A percentile compares a stretch with the other conserved stretches of the same genome.
phyloP scores from a whole-genome alignment of 2,797 vertebrate species.

The Intellagama lesueurii region DNA sequence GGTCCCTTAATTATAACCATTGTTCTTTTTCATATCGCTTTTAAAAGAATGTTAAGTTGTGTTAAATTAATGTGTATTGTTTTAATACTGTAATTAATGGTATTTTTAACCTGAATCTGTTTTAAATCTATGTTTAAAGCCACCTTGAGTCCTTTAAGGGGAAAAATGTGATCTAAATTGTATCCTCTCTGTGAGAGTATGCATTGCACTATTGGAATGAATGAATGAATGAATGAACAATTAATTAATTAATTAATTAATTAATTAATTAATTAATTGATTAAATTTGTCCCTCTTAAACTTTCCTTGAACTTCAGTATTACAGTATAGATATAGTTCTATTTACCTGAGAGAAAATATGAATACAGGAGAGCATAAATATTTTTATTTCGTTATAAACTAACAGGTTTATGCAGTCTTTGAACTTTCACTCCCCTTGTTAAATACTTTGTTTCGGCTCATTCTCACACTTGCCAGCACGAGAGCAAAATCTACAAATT shows the following conservation, averaged over 20 bases:
- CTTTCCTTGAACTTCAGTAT: slow-evolving; percentile 53
- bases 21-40: too few relatives aligned
- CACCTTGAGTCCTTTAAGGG: too few relatives aligned
- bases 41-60: too few relatives aligned
- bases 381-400: slow-evolving; percentile 58
- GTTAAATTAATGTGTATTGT: too few relatives aligned
- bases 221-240: too few relatives aligned
- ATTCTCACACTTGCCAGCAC: slow-evolving; percentile 56
- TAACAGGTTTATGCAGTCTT: slow-evolving; percentile 56
- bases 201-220: too few relatives aligned
- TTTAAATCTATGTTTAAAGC: too few relatives aligned
- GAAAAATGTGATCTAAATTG: too few relatives aligned
- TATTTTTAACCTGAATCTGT: neutral
- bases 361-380: neutral
- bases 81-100: too few relatives aligned
- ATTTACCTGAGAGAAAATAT: slow-evolving; percentile 51
- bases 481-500: slow-evolving; percentile 58
- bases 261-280: too few relatives aligned
- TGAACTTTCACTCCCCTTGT: slow-evolving; percentile 59
- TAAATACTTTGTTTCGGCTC: slow-evolving; percentile 58
- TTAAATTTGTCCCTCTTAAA: slow-evolving; percentile 30
- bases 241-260: too few relatives aligned
- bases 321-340: slow-evolving; percentile 56
- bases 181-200: slow-evolving; percentile 49
- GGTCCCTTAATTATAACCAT: too few relatives aligned